Evolutionary conservation across 2,113 vertebrate genomes (phyloP).

Genomic region (Gadus chalcogrammus): DNA sequence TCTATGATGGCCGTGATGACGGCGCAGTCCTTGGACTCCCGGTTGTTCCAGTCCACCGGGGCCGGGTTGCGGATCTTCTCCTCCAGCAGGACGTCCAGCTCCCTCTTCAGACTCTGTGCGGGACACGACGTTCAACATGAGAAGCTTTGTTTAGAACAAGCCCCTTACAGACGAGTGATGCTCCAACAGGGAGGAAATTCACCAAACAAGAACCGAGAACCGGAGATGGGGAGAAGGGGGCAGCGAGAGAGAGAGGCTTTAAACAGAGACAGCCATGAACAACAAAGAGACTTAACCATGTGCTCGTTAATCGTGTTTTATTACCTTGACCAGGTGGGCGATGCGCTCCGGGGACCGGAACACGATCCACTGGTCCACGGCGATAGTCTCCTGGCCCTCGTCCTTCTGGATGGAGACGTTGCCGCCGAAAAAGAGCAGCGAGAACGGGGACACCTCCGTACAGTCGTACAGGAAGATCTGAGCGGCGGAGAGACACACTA

Average conservation of each 20-base stretch:
- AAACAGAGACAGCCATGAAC: too few relatives aligned
- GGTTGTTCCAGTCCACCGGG: slow-evolving; percentile 89
- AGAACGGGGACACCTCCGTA: slow-evolving; percentile 97
- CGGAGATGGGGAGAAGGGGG: neutral
- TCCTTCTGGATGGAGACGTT: slow-evolving; percentile 97
- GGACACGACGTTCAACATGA: neutral
- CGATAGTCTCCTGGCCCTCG: slow-evolving; percentile 88
- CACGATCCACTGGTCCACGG: slow-evolving; percentile 96
- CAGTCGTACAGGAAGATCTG: slow-evolving; percentile 98
- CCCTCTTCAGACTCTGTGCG: slow-evolving; percentile 82
- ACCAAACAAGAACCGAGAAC: neutral
- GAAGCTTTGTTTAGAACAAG: neutral
- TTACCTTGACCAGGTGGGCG: slow-evolving; percentile 92
- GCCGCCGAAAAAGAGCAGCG: slow-evolving; percentile 94
- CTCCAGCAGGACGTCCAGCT: slow-evolving; percentile 86
- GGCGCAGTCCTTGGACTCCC: slow-evolving; percentile 84
- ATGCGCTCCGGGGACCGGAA: slow-evolving; percentile 93
- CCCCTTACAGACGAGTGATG: too few relatives aligned
- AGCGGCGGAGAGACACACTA: slow-evolving; percentile 4
- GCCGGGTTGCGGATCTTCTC: slow-evolving; percentile 89
- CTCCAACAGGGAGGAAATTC: too few relatives aligned
- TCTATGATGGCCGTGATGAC: slow-evolving; percentile 94
- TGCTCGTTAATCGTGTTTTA: neutral
- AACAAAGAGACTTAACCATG: neutral
- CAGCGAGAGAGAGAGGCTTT: neutral